Evolutionary conservation across 2,113 vertebrate genomes (phyloP).

Genomic region (Amazona vittata): DNA sequence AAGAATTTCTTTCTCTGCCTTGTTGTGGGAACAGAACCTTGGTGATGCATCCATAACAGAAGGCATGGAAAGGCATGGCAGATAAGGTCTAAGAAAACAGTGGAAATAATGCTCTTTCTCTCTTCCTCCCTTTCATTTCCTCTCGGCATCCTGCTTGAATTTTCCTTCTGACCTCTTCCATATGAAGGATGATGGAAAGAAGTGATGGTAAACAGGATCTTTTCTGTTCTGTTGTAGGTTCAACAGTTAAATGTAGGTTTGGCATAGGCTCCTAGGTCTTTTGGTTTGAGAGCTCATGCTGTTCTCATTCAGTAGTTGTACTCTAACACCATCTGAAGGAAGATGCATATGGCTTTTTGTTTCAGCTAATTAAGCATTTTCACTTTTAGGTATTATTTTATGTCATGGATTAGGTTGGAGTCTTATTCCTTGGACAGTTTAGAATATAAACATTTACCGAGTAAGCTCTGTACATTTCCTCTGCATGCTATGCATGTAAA

Average conservation of each 20-base stretch:
- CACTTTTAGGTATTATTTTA: not conserved
- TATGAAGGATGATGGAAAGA: not conserved
- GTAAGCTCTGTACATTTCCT: not conserved
- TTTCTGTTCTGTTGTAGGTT: not conserved
- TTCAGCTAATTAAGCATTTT: not conserved
- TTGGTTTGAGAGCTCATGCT: not conserved
- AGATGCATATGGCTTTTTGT: not conserved
- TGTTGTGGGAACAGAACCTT: not conserved
- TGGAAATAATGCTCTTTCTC: not conserved
- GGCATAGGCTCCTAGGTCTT: not conserved
- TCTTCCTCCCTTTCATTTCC: not conserved
- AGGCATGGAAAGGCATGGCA: not conserved
- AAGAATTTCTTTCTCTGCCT: not conserved
- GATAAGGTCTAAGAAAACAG: not conserved
- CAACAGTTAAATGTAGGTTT: not conserved
- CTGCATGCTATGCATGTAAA: not conserved
- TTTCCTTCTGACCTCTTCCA: not conserved
- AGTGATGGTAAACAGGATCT: not conserved
- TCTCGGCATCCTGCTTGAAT: not conserved
- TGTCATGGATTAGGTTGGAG: not conserved
- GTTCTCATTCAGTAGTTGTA: not conserved
- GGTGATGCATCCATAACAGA: fast-evolving
- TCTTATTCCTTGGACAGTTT: not conserved
- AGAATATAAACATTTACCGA: not conserved
- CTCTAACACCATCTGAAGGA: not conserved